phyloP scores from a whole-genome alignment of 2,797 vertebrate genomes.

The Intellagama lesueurii region DNA sequence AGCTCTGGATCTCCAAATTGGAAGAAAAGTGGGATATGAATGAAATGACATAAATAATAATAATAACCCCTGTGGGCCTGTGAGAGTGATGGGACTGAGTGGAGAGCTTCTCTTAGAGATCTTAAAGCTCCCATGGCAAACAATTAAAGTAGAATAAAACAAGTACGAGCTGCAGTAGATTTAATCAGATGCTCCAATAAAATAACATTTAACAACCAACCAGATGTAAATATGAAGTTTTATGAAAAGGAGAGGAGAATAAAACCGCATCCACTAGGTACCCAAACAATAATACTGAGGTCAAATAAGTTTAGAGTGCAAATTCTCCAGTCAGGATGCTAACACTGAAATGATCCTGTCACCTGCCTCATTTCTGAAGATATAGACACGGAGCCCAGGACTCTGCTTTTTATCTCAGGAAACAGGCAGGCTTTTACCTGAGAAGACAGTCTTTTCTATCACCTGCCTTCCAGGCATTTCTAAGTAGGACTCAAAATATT shows the following conservation, averaged over 20 bases:
- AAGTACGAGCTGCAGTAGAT: not conserved
- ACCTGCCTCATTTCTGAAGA: not conserved
- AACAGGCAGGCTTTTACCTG: not conserved
- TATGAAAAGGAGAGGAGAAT: not conserved
- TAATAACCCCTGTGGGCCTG: no score
- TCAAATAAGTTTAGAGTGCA: not conserved
- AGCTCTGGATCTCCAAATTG: no score
- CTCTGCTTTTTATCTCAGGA: not conserved
- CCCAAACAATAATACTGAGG: not conserved
- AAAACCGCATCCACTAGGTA: not conserved
- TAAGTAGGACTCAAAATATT: not conserved
- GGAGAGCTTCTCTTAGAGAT: no score
- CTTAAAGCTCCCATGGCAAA: not conserved
- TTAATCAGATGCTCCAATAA: not conserved
- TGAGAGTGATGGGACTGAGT: no score
- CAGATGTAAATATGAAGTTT: not conserved
- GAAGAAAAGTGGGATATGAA: no score
- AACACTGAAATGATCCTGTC: not conserved
- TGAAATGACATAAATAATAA: no score
- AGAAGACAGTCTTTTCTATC: not conserved
- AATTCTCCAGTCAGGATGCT: not conserved
- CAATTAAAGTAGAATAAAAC: not conserved
- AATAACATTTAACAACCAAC: not conserved
- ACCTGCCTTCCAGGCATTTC: not conserved
- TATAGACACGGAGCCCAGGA: not conserved